Percentiles rank a stretch among this genome's conserved stretches.
These are phyloP conservation scores for Dasypolia templi DNA, from an alignment of 2,888 invertebrate genomes.

Conservation along the genomic window DNA sequence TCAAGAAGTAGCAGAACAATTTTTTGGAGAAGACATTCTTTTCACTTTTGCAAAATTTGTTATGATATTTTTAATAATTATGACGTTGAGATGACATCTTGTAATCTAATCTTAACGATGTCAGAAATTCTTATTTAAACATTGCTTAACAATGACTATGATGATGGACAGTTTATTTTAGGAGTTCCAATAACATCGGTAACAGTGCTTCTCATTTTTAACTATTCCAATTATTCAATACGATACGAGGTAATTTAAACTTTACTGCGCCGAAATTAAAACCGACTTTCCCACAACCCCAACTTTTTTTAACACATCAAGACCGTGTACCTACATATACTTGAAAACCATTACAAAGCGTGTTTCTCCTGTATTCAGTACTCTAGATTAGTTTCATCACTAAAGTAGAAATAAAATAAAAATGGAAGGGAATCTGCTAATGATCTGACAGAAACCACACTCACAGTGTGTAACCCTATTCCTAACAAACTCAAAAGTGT, in stretches of 20 bases:
- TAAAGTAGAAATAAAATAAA: not conserved
- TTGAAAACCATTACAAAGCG: constrained; percentile 19
- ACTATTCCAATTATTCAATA: constrained; percentile 11
- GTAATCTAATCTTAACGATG: not conserved
- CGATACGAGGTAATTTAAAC: not conserved
- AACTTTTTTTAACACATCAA: constrained; percentile 3
- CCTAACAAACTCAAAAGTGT: not conserved
- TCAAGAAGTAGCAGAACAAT: constrained; percentile 65
- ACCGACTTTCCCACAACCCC: not conserved
- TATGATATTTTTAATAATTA: constrained; percentile 22
- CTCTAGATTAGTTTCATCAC: constrained; percentile 30
- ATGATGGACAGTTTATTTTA: not conserved
- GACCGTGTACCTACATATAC: not conserved
- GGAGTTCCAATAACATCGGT: not conserved
- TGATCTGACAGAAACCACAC: not conserved
- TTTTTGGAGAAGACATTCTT: constrained; percentile 68
- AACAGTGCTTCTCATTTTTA: constrained; percentile 21
- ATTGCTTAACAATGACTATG: not conserved
- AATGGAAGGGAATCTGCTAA: not conserved
- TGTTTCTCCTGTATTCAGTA: constrained; percentile 28
- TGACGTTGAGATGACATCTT: constrained; percentile 13
- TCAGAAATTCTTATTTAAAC: not conserved
- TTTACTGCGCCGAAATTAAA: not conserved
- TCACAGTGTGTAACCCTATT: not conserved
- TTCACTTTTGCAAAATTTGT: constrained; percentile 10